These are phyloP conservation scores for Brachyptera risi DNA, from an alignment of 2,888 invertebrate species.

Conservation along the genomic window DNA sequence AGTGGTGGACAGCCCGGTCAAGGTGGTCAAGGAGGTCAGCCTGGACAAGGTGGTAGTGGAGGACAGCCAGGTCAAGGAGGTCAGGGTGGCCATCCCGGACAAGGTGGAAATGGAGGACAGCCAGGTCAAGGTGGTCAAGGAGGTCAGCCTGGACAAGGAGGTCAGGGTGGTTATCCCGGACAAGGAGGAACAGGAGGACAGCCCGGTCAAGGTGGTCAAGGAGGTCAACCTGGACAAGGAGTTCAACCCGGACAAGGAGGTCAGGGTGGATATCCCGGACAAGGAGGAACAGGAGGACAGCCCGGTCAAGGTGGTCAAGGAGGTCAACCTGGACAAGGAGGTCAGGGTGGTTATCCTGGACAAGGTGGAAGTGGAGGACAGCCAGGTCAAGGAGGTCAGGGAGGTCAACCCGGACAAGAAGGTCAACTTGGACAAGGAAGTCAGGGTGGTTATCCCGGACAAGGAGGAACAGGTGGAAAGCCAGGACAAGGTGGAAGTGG, in stretches of 20 bases:
- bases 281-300: not conserved
- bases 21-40: slow-evolving; percentile 28
- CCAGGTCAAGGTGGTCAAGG: slow-evolving; percentile 30
- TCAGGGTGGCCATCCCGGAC: slow-evolving; percentile 22
- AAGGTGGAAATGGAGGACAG: slow-evolving; percentile 29
- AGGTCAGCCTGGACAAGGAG: slow-evolving; percentile 26
- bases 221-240: not conserved
- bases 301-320: not conserved
- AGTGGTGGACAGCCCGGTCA: slow-evolving; percentile 33
- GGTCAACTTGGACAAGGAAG: slow-evolving; percentile 1
- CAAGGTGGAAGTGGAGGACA: slow-evolving; percentile 20
- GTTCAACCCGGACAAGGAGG: not conserved
- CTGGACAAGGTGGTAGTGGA: slow-evolving; percentile 29
- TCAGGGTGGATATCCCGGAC: not conserved
- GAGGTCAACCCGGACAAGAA: slow-evolving; percentile 1
- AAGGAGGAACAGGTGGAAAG: not conserved
- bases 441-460: slow-evolving; percentile 4
- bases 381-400: slow-evolving; percentile 12
- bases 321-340: not conserved
- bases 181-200: slow-evolving; percentile 1
- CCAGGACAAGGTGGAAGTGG: slow-evolving; percentile 13
- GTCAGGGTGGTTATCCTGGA: slow-evolving; percentile 18
- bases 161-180: slow-evolving; percentile 19
- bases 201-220: not conserved
- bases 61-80: slow-evolving; percentile 30